A percentile compares a stretch with the other conserved stretches of the same genome.
Conservation (phyloP, 2,888 invertebrate genomes). For the Conistra vaccinii region DNA sequence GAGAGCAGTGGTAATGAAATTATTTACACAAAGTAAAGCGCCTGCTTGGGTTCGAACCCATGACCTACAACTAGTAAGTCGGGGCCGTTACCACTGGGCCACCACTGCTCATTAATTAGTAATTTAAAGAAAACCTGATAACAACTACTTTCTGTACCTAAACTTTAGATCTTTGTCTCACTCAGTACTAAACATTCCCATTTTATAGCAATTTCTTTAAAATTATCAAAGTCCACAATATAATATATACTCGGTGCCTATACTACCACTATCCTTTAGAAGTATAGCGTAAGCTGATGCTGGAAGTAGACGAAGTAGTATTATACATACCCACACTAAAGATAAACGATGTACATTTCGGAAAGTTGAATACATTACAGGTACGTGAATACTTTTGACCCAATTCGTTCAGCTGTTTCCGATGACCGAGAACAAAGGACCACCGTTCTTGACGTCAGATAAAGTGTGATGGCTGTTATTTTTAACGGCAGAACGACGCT, state of each 20-base stretch:
- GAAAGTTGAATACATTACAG: conserved; percentile 30
- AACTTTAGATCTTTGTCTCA: not conserved
- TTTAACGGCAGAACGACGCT: conserved; percentile 63
- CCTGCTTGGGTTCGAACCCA: no score
- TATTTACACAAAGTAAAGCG: no score
- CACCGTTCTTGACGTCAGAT: conserved; percentile 59
- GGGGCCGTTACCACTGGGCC: no score
- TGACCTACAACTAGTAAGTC: no score
- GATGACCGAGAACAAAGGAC: conserved; percentile 68
- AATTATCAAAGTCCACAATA: not conserved
- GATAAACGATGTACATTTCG: conserved; percentile 11
- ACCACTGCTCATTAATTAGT: no score
- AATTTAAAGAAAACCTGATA: not conserved
- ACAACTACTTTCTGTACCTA: not conserved
- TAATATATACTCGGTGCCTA: not conserved
- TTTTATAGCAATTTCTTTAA: no score
- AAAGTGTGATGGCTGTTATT: conserved; percentile 67
- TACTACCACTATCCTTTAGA: not conserved
- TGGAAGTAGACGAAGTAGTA: not conserved
- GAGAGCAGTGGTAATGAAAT: no score
- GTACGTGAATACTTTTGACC: conserved; percentile 50
- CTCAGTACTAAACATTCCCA: not conserved
- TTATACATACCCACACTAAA: not conserved
- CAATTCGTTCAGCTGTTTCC: conserved; percentile 59
- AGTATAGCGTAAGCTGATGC: not conserved